phyloP scores from a whole-genome alignment of 23 tunicate species.

The Corella eumyota region DNA sequence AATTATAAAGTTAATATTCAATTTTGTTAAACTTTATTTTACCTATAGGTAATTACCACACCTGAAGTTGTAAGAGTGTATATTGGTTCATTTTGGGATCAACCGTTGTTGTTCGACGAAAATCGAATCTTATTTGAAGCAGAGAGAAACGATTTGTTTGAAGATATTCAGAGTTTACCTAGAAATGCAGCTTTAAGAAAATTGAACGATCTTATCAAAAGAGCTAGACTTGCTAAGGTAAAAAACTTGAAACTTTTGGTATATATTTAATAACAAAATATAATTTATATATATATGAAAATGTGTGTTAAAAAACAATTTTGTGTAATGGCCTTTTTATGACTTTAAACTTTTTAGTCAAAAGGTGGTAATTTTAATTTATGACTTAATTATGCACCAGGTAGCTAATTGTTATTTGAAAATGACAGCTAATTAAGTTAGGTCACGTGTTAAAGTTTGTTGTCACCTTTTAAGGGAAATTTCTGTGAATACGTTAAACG shows the following conservation, averaged over 20 bases:
- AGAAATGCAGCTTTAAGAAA: slow-evolving; percentile 92
- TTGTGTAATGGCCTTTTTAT: too few relatives aligned
- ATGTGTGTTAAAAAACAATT: too few relatives aligned
- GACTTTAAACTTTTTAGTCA: too few relatives aligned
- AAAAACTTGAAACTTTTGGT: slow-evolving; percentile 1
- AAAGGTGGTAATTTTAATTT: too few relatives aligned
- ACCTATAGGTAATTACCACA: slow-evolving; percentile 93
- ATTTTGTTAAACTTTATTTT: too few relatives aligned
- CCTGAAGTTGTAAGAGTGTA: slow-evolving; percentile 99
- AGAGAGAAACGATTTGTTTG: slow-evolving; percentile 88
- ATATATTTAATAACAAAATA: neutral
- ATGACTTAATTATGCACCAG: too few relatives aligned
- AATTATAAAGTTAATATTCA: too few relatives aligned
- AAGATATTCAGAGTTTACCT: slow-evolving; percentile 88
- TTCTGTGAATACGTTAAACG: too few relatives aligned
- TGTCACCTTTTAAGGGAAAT: too few relatives aligned
- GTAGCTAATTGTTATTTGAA: too few relatives aligned
- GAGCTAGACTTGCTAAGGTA: slow-evolving; percentile 99
- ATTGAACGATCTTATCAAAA: slow-evolving; percentile 92
- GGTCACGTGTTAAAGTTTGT: too few relatives aligned
- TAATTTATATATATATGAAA: neutral
- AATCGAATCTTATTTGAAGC: slow-evolving; percentile 85
- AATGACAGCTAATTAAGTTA: too few relatives aligned
- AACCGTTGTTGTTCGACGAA: slow-evolving; percentile 81
- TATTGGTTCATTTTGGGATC: slow-evolving; percentile 99